Conservation (phyloP, 2,888 invertebrate genomes). For the Tuta absoluta region DNA sequence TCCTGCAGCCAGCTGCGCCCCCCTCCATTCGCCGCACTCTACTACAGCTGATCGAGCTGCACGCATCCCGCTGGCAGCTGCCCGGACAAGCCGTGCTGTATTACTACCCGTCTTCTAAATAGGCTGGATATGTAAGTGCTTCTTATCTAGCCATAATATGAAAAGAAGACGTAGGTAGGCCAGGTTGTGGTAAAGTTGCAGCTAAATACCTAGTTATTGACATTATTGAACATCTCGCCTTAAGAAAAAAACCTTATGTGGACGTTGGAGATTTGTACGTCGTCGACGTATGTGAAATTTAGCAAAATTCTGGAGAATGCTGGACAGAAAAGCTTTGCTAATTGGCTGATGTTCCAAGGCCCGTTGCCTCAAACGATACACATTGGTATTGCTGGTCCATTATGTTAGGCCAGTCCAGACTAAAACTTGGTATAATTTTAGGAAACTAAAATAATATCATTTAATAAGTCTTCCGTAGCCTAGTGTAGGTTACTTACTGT, state of each 20-base stretch:
- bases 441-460: background rate
- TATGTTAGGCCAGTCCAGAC: background rate
- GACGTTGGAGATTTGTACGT: too few species aligned
- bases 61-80: constrained; percentile 95
- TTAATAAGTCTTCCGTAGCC: background rate
- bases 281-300: too few species aligned
- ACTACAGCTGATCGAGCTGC: constrained; percentile 93
- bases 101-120: constrained; percentile 88
- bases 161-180: background rate
- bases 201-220: too few species aligned
- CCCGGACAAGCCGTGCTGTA: constrained; percentile 94
- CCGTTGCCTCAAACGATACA: too few species aligned
- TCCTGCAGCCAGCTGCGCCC: constrained; percentile 87
- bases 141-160: background rate
- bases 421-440: background rate
- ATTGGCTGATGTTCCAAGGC: too few species aligned
- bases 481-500: background rate
- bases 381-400: too few species aligned
- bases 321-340: too few species aligned
- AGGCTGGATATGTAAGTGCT: constrained; percentile 31
- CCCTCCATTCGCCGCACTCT: constrained; percentile 91
- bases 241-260: too few species aligned
- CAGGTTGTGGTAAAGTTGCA: background rate
- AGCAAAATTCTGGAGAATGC: too few species aligned
- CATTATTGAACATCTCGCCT: too few species aligned